These are phyloP conservation scores for Heliconius hortense DNA, from an alignment of 2,888 invertebrate species.

Conservation along the genomic window DNA sequence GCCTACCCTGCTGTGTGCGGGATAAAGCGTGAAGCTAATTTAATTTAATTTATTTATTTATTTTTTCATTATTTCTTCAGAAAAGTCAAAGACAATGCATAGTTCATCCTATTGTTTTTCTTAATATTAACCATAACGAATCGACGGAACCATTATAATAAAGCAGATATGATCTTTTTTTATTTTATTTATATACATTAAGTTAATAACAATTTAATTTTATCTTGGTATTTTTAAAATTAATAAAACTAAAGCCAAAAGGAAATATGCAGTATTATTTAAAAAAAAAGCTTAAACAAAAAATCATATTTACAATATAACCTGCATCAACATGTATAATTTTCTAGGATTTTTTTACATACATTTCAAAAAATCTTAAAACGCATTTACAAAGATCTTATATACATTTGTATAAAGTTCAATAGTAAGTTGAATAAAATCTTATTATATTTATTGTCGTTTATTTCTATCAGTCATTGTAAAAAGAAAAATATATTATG, in stretches of 20 bases:
- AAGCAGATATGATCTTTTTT: background rate
- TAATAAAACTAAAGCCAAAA: background rate
- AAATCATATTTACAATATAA: background rate
- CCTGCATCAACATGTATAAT: background rate
- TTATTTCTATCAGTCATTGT: slow-evolving; percentile 20
- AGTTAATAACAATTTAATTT: background rate
- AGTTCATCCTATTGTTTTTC: background rate
- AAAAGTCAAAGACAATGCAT: background rate
- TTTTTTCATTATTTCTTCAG: background rate
- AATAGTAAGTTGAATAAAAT: slow-evolving; percentile 3
- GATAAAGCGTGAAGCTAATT: too few relatives aligned
- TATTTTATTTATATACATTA: background rate
- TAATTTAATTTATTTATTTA: background rate
- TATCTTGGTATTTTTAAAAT: background rate
- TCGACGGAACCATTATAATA: background rate
- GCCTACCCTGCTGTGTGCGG: too few relatives aligned
- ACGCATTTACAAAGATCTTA: too few relatives aligned
- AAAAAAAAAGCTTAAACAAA: background rate
- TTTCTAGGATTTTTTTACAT: background rate
- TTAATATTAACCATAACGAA: background rate
- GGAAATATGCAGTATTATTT: background rate
- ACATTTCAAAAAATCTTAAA: background rate
- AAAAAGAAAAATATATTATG: background rate
- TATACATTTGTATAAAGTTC: background rate
- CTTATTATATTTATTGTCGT: slow-evolving; percentile 22